Base-by-base conservation (phyloP, 2,797 vertebrate genomes). In the Siniperca scherzeri region DNA sequence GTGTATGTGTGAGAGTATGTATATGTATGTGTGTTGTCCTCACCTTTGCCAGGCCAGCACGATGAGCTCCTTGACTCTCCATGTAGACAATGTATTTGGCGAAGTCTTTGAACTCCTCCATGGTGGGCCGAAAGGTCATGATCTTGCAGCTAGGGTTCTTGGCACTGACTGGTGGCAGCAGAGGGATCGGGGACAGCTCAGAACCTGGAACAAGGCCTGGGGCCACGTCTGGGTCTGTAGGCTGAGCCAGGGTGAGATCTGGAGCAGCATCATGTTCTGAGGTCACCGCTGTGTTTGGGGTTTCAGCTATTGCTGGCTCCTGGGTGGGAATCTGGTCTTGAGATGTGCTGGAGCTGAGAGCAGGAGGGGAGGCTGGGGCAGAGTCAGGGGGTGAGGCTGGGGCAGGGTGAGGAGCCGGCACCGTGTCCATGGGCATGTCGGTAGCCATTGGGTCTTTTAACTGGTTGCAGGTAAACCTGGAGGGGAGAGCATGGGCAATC, bases 31-130 rank as follows among this genome's bases (percentile, higher is more conserved):
- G 19, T 36, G 36, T 2, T 59, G 38, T 61, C 21, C 74, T 82
- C 44, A 95, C 93, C 88, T 93, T 95, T 76, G 94, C 94, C 67
- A 99, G 93, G 27, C 98, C 98, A 0, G 97, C 97, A 1, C 98
- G 94, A 87, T 99, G 98, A 70, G 98, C 98, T 66, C 98, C 98
- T 86, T 99, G 97, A 0, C 96, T 96, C 83, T 99, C 98, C 38
- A 99, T 99, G 89, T 97, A 97, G 17, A 96, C 97, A 0, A 99
- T 89, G 19, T 99, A 99, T 76, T 97, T 97, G 12, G 95, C 96
- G 13, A 99, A 99, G 87, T 99, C 97, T 56, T 96, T 96, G 76
- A 99, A 99, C 75, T 99, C 98, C 69, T 99, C 98, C 85, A 98
- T 92, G 8, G 97, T 98, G 30, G 98, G 98, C 4, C 96, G 94